These are phyloP conservation scores for Drosophila merina DNA, from an alignment of 2,888 invertebrate genomes.

Conservation along the genomic window DNA sequence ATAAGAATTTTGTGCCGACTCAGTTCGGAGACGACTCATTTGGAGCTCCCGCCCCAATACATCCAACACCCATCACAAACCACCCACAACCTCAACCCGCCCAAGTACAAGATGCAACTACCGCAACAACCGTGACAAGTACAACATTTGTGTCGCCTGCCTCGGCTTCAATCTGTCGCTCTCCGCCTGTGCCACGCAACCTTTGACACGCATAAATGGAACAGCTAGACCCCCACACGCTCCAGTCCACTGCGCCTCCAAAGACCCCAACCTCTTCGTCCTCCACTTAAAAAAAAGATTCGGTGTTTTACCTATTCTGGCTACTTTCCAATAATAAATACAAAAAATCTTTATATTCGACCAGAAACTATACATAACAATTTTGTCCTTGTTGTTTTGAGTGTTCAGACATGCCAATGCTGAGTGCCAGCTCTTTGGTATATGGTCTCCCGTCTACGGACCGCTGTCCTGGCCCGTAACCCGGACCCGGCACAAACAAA, in stretches of 20 bases:
- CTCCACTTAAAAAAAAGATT: conserved; percentile 5
- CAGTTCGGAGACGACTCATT: conserved; percentile 53
- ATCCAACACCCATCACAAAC: background rate
- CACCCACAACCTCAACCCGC: conserved; percentile 7
- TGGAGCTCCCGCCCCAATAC: conserved; percentile 10
- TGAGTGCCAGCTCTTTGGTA: conserved; percentile 33
- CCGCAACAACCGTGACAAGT: conserved; percentile 80
- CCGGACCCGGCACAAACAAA: conserved; percentile 70
- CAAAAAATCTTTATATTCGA: background rate
- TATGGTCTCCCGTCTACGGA: conserved; percentile 43
- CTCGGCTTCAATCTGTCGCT: conserved; percentile 74
- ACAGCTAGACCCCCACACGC: conserved; percentile 52
- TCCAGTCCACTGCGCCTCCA: conserved; percentile 16
- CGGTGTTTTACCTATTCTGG: background rate
- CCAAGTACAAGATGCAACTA: conserved; percentile 72
- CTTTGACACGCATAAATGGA: conserved; percentile 81
- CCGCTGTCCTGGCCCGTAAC: conserved; percentile 47
- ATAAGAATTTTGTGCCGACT: conserved; percentile 45
- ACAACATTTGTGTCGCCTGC: conserved; percentile 79
- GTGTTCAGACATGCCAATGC: conserved; percentile 38
- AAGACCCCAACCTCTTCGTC: conserved; percentile 2
- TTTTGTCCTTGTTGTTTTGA: background rate
- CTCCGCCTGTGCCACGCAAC: conserved; percentile 65
- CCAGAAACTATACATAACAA: background rate
- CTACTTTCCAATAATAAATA: too few relatives aligned